These are phyloP conservation scores for Neodon shergylaensis DNA, from an alignment of 2,113 vertebrate species.

Conservation along the genomic window DNA sequence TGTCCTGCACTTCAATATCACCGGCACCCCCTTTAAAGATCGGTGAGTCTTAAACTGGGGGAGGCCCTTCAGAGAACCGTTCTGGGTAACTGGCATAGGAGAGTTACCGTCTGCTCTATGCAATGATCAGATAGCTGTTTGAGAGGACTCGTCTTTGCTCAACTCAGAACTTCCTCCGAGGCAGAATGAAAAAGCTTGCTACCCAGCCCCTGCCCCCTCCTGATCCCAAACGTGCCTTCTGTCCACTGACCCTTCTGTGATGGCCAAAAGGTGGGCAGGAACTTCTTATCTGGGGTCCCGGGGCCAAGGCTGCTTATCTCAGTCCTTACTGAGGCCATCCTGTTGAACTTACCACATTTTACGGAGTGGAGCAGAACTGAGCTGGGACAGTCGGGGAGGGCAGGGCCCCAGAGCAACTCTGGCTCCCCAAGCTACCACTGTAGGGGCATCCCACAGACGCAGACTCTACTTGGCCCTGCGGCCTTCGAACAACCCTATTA, in stretches of 20 bases:
- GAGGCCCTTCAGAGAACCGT: not conserved
- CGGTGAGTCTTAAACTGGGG: not conserved
- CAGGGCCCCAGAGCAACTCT: not conserved
- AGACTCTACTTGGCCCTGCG: not conserved
- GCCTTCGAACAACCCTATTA: not conserved
- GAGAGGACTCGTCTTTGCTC: not conserved
- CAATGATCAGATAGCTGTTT: not conserved
- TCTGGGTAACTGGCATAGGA: not conserved
- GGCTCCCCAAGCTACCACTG: not conserved
- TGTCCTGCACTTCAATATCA: not conserved
- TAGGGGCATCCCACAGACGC: not conserved
- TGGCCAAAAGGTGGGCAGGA: not conserved
- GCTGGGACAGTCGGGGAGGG: not conserved
- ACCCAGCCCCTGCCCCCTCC: not conserved
- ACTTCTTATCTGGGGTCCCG: not conserved
- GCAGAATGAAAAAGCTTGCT: constrained; percentile 13
- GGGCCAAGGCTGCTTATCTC: not conserved
- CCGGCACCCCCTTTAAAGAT: not conserved
- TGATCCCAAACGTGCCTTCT: constrained; percentile 10
- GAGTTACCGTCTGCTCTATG: not conserved
- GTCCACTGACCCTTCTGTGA: constrained; percentile 15
- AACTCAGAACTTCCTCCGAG: constrained; percentile 36
- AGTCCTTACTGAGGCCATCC: not conserved
- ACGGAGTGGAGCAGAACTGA: fast-evolving
- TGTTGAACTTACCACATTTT: fast-evolving